Evolutionary conservation across 2,888 invertebrate genomes (phyloP).

Genomic region (Drosophila longiperda): DNA sequence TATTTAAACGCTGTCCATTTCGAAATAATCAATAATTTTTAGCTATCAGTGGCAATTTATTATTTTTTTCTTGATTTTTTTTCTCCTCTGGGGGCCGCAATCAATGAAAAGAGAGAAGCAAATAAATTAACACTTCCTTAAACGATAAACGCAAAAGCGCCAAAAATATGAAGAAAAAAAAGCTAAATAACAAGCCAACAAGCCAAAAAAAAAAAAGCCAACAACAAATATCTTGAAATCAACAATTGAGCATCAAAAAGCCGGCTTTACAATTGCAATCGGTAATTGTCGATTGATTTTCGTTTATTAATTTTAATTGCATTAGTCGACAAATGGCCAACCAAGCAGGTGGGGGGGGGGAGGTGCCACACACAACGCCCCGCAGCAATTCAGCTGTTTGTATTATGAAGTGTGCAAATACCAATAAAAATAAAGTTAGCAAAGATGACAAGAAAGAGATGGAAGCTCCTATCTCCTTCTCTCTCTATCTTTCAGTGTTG

Average conservation of each 20-base stretch:
- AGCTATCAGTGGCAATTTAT: slow-evolving; percentile 81
- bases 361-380: slow-evolving; percentile 51
- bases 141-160: slow-evolving; percentile 72
- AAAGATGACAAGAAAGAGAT: no score
- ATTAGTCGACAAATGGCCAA: slow-evolving; percentile 40
- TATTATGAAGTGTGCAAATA: slow-evolving; percentile 41
- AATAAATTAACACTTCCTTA: slow-evolving; percentile 81
- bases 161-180: slow-evolving; percentile 12
- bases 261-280: slow-evolving; percentile 58
- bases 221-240: slow-evolving; percentile 32
- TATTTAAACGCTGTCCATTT: slow-evolving; percentile 79
- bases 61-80: slow-evolving; percentile 46
- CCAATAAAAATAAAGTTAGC: not conserved
- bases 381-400: slow-evolving; percentile 33
- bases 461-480: no score
- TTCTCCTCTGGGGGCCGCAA: slow-evolving; percentile 36
- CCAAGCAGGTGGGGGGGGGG: slow-evolving; percentile 21
- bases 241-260: slow-evolving; percentile 56
- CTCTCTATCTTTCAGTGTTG: not conserved
- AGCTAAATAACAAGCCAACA: slow-evolving; percentile 1
- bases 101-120: slow-evolving; percentile 61
- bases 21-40: slow-evolving; percentile 81
- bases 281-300: slow-evolving; percentile 57
- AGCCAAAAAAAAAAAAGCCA: slow-evolving; percentile 8
- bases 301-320: slow-evolving; percentile 79